Evolutionary conservation across 2,113 vertebrate genomes (phyloP), one percentile per base, ranked within the genome.

Genomic region (Platycercus adscitus): DNA sequence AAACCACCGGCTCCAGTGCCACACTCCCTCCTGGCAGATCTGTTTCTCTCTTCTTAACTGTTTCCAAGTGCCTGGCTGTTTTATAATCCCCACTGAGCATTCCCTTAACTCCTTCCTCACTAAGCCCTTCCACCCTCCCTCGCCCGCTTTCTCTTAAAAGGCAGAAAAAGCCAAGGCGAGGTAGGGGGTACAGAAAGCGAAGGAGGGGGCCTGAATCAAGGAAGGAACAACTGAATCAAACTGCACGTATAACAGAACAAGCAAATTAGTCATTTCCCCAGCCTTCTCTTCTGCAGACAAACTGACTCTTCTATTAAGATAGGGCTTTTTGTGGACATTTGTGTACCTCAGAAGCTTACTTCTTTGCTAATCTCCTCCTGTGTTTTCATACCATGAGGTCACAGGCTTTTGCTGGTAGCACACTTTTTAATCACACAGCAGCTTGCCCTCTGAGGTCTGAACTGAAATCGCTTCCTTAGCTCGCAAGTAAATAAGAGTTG

Each of bases 31-130:
- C 94, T 91, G 95, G 94, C 92, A 82, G 95, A 97, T 92, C 93
- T 94, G 86, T 86, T 96, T 97, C 89, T 96, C 95, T 96, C 84
- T 97, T 87, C 95, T 94, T 96, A 96, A 97, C 95, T 96, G 96
- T 95, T 96, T 97, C 96, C 93, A 97, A 96, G 88, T 87, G 88
- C 88, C 85, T 84, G 88, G 94, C 85, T 98, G 95, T 91, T 81
- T 81, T 72, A 96, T 95, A 96, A 97, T 91, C 88, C 97, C 95
- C 66, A 91, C 91, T 66, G 89, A 95, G 95, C 83, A 96, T 93
- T 94, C 93, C 81, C 64, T 97, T 81, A 95, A 96, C 88, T 96
- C 97, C 82, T 95, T 96, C 95, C 88, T 96, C 88, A 35, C 95
- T 94, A 82, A 96, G 70, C 37, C 82, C 81, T 69, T 94, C 77